These are phyloP conservation scores for Agelas oroides DNA, from an alignment of 37 sponge, comb jelly and placozoan species.

Conservation along the genomic window DNA sequence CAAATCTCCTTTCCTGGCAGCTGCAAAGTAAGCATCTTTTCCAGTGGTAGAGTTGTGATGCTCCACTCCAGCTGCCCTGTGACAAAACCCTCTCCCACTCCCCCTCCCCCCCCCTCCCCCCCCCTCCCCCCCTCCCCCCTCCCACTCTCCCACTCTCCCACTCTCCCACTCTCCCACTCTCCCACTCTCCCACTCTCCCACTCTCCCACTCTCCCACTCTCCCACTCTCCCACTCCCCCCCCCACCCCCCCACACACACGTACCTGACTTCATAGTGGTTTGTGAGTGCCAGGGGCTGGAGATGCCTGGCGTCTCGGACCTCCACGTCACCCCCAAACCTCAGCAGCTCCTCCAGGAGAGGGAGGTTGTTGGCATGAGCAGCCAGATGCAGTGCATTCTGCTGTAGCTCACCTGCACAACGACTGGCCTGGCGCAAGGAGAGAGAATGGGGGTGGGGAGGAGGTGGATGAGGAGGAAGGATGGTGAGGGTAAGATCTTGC, in stretches of 20 bases:
- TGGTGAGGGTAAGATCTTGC: too few species aligned
- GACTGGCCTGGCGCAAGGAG: constrained; percentile 75
- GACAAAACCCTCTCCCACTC: too few species aligned
- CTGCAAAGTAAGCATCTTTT: constrained; percentile 32
- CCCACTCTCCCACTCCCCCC: too few species aligned
- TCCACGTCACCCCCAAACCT: constrained; percentile 79
- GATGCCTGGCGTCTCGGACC: constrained; percentile 47
- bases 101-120: too few species aligned
- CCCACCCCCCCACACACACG: too few species aligned
- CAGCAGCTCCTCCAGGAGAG: constrained; percentile 49
- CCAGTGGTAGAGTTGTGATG: constrained; percentile 55
- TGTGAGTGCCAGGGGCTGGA: constrained; percentile 58
- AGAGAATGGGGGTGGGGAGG: neutral
- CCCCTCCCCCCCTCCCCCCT: too few species aligned
- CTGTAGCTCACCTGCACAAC: constrained; percentile 36
- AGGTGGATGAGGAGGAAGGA: too few species aligned
- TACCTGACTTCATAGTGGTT: constrained; percentile 57
- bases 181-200: too few species aligned
- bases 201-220: too few species aligned
- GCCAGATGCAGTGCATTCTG: constrained; percentile 76
- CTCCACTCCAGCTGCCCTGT: constrained; percentile 66
- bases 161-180: too few species aligned
- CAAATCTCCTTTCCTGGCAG: constrained; percentile 33
- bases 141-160: too few species aligned
- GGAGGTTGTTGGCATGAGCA: constrained; percentile 16